Evolutionary conservation across 2,797 vertebrate genomes (phyloP), one percentile per base, ranked within the genome.

Genomic region (Tenualosa thibaudeaui): DNA sequence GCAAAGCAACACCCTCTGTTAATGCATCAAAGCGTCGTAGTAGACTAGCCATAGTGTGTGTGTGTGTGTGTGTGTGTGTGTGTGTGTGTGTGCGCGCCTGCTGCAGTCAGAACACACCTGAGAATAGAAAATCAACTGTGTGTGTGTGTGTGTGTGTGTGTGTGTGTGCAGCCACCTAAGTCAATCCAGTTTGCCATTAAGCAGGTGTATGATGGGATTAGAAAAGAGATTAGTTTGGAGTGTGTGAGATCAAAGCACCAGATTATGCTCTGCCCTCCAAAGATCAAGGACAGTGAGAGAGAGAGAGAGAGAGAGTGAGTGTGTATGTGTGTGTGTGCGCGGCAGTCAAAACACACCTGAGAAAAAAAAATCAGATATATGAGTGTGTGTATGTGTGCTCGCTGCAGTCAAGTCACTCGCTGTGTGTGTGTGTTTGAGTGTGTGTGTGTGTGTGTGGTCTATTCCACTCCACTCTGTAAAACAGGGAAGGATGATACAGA

Each of bases 401-500:
- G 31, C 31, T 31, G 31, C 31, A 31, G 31, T 31, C 31, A 31
- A n/a, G n/a, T n/a, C n/a, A n/a, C n/a, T n/a, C n/a, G n/a, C n/a
- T n/a, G n/a, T n/a, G n/a, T n/a, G n/a, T n/a, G 58, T 22, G n/a
- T 62, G n/a, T 22, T 6, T 62, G 58, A n/a, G 58, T 62, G 58
- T 60, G 58, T 60, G 58, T 60, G 58, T 60, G 58, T 62, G 60
- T 62, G 60, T 62, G 60, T 62, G 60, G 22, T n/a, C 22, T 62
- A 9, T 9, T 62, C 53, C 15, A 4, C 53, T 54, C 53, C 53
- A 54, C 53, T 54, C 17, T 17, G 53, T 12, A 54, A 17, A 54
- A 54, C 3, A 15, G 53, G 53, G 12, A 17, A 54, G 53, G 53
- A 54, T 17, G 58, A 62, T 8, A 62, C 5, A 62, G 60, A 62